Evolutionary conservation across 2,113 vertebrate genomes (phyloP).

Genomic region (Gila orcuttii): DNA sequence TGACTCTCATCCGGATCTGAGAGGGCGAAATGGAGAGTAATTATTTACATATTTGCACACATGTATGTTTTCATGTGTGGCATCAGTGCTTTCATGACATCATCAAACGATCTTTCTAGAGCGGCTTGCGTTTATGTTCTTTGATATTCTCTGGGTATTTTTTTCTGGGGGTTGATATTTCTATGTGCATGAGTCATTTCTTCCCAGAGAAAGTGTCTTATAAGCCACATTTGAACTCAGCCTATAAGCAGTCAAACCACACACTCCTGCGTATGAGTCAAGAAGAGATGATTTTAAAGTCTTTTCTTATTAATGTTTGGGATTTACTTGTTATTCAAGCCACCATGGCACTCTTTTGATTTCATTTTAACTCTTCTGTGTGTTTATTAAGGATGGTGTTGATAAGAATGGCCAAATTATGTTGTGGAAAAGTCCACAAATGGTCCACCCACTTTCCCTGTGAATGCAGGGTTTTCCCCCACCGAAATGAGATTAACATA

Average conservation of each 20-base stretch:
- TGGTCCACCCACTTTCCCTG: background rate
- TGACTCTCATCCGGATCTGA: background rate
- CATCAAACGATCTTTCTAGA: conserved; percentile 1
- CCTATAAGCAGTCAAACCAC: conserved; percentile 19
- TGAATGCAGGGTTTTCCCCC: conserved; percentile 1
- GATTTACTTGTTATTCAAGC: background rate
- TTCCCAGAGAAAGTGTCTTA: conserved; percentile 47
- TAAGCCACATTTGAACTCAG: conserved; percentile 44
- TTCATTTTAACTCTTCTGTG: background rate
- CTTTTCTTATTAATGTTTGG: background rate
- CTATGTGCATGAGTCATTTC: conserved; percentile 44
- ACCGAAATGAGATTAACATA: background rate
- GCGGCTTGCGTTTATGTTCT: conserved; percentile 5
- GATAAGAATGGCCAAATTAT: background rate
- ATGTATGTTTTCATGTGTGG: background rate
- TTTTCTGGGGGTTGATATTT: conserved; percentile 40
- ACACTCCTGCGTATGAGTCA: conserved; percentile 33
- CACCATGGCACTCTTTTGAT: background rate
- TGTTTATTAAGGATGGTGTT: background rate
- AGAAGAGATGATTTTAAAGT: background rate
- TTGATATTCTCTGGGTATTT: conserved; percentile 50
- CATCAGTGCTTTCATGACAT: conserved; percentile 29
- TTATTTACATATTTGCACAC: background rate
- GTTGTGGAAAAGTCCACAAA: conserved; percentile 18
- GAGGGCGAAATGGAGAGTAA: background rate